Evolutionary conservation across 2,113 vertebrate genomes (phyloP).

Genomic region (Phoxinus phoxinus): DNA sequence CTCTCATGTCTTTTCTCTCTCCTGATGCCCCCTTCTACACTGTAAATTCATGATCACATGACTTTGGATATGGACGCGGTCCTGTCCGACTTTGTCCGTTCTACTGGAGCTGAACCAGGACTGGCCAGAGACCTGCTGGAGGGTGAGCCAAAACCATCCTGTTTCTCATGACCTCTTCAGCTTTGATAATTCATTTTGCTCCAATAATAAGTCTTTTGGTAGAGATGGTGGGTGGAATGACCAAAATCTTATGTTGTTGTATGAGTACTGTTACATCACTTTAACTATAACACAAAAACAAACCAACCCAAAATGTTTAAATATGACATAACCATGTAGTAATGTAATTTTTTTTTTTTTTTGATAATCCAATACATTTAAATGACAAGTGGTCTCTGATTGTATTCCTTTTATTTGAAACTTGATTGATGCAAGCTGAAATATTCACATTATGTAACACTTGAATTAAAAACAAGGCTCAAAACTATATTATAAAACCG

Average conservation of each 20-base stretch:
- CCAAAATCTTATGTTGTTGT: background rate
- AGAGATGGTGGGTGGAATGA: background rate
- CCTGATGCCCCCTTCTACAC: constrained; percentile 61
- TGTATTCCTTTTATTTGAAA: no score
- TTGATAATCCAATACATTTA: no score
- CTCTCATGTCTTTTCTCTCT: constrained; percentile 54
- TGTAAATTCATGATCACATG: constrained; percentile 86
- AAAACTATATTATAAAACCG: background rate
- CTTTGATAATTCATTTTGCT: background rate
- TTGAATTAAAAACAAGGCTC: no score
- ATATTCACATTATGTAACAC: no score
- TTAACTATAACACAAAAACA: no score
- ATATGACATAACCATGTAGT: no score
- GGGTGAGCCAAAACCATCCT: constrained; percentile 75
- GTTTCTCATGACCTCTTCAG: background rate
- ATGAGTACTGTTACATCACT: no score
- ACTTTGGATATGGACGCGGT: constrained; percentile 96
- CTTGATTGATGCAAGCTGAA: no score
- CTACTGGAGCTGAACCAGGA: constrained; percentile 96
- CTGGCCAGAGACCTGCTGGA: constrained; percentile 93
- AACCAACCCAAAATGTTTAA: no score
- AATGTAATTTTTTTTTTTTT: no score
- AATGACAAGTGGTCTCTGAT: no score
- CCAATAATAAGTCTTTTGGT: background rate
- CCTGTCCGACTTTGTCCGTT: constrained; percentile 97